Base-by-base conservation (phyloP, 2,888 invertebrate species). In the Clivina fossor region DNA sequence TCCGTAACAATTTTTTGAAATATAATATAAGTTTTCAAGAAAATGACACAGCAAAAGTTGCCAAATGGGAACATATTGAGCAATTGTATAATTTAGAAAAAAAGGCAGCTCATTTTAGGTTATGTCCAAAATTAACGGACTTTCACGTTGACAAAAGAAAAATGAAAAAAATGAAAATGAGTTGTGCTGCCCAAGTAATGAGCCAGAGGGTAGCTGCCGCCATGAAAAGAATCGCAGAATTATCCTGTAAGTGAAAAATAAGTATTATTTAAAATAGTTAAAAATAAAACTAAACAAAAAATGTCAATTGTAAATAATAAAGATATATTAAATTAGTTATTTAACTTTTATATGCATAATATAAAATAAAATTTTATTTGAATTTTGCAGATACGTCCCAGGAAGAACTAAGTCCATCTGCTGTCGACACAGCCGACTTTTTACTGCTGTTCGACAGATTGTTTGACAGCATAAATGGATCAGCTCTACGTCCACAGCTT, bases 141-240 rank as follows among this genome's bases (percentile, higher is more conserved):
- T 28, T n/a, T 5, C 43, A 43, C 13, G 16, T 43, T 2, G 13
- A 43, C n/a, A 28, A 28, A 43, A 15, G 30, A 1, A 28, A 16
- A 28, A 28, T 28, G n/a, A 28, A 28, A 15, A 43, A 43, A 43
- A 28, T 43, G 43, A 43, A 43, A n/a, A 30, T 26, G 1, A 43
- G 43, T 18, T 43, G 30, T 16, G 28, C 43, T 16, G 43, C 43
- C 5, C 43, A 43, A 28, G 43, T 43, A 3, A 43, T 43, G 43
- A 43, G 43, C 43, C 28, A 43, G n/a, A 15, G 43, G 2, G 18
- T 43, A 5, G 26, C 43, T 16, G 43, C 43, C 8, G 30, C 30
- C 8, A 43, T 43, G 43, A 43, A 30, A 9, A 43, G 30, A 28
- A 18, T 43, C n/a, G 43, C 43, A 4, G 43, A 43, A 43, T 28